Percentiles rank a stretch among this genome's conserved stretches.
Conservation (phyloP, 1,140 invertebrate genomes). For the Bombus sibiricus region DNA sequence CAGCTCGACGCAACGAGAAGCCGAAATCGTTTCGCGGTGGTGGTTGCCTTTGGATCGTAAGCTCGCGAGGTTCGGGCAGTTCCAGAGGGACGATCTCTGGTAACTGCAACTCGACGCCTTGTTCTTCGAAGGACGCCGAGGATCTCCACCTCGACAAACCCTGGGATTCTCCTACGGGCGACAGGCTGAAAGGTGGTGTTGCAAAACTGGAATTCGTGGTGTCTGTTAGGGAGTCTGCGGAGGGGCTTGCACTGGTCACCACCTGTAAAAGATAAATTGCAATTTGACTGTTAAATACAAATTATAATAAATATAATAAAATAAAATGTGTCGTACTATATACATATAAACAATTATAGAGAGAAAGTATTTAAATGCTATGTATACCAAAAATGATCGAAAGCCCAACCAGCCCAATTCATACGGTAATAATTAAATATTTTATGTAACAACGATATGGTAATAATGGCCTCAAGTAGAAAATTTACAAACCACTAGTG, state of each 20-base stretch:
- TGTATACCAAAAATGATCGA: too few species aligned
- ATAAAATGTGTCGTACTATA: too few species aligned
- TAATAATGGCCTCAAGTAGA: neutral
- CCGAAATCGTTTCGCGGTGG: conserved; percentile 96
- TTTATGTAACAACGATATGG: too few species aligned
- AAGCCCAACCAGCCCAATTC: too few species aligned
- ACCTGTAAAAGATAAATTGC: conserved; percentile 75
- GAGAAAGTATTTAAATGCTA: too few species aligned
- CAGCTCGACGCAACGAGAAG: conserved; percentile 94
- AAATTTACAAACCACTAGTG: neutral
- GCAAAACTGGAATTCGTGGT: conserved; percentile 93
- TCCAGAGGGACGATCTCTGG: conserved; percentile 90
- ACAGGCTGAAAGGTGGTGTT: conserved; percentile 91
- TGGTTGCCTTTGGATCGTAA: conserved; percentile 92
- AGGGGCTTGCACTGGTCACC: conserved; percentile 89
- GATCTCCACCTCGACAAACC: conserved; percentile 89
- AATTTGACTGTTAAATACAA: neutral
- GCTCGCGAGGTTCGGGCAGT: conserved; percentile 88
- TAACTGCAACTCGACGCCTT: conserved; percentile 87
- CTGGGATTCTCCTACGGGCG: conserved; percentile 92
- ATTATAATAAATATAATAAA: too few species aligned
- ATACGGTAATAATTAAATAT: too few species aligned
- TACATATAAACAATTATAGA: too few species aligned
- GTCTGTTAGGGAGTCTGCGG: conserved; percentile 92
- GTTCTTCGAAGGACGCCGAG: conserved; percentile 88